phyloP scores from a whole-genome alignment of 2,113 vertebrate species.

The Pseudois nayaur region DNA sequence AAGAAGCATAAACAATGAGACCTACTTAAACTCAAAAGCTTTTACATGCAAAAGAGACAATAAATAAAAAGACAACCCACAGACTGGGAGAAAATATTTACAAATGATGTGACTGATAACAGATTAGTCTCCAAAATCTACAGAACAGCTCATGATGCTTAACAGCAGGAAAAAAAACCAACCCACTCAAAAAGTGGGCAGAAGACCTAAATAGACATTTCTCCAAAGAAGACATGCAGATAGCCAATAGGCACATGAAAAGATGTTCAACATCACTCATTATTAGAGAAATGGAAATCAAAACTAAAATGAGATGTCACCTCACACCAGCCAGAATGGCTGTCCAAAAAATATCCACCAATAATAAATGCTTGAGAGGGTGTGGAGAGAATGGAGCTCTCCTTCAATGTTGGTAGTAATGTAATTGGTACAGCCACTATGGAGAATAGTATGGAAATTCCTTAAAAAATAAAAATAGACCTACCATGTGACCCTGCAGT shows the following conservation, averaged over 20 bases:
- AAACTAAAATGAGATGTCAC: neutral
- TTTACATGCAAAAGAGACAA: neutral
- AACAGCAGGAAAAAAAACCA: neutral
- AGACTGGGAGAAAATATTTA: neutral
- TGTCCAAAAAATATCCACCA: neutral
- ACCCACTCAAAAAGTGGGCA: neutral
- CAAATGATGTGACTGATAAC: neutral
- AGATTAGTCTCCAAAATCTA: neutral
- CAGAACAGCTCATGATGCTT: neutral
- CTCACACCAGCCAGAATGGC: neutral
- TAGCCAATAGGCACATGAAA: neutral
- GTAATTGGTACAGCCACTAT: neutral
- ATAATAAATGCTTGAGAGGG: neutral
- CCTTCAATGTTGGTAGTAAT: neutral
- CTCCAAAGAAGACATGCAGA: neutral
- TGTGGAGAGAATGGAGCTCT: neutral
- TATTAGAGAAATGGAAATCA: neutral
- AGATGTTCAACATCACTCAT: neutral
- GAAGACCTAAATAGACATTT: neutral
- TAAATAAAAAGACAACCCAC: neutral
- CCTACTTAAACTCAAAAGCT: neutral
- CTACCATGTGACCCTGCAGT: neutral
- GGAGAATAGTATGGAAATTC: neutral
- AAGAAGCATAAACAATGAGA: neutral
- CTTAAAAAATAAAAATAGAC: neutral